phyloP scores from a whole-genome alignment of 2,113 vertebrate genomes.

The Narcine bancroftii region DNA sequence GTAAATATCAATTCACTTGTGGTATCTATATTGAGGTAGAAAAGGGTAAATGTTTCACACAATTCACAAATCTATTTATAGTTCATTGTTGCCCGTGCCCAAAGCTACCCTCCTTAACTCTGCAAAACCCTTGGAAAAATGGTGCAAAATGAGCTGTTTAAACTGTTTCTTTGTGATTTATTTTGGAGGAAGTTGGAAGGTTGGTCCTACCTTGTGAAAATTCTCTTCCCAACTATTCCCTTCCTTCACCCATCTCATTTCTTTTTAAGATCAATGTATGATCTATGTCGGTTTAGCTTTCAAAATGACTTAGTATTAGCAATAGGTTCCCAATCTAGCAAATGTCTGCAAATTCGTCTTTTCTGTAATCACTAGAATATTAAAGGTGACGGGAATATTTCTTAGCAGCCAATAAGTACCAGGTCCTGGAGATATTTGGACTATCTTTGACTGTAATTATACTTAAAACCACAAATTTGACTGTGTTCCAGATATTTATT shows the following conservation, averaged over 20 bases:
- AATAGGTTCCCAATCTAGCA: not conserved
- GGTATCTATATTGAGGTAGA: not conserved
- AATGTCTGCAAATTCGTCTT: not conserved
- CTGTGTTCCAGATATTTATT: not conserved
- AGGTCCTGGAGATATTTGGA: not conserved
- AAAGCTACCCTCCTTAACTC: not conserved
- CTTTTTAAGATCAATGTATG: not conserved
- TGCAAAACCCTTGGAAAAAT: not conserved
- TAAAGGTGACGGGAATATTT: not conserved
- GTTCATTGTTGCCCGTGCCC: not conserved
- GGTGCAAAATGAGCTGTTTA: not conserved
- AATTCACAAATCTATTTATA: not conserved
- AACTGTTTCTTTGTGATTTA: slow-evolving; percentile 3
- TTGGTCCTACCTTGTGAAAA: not conserved
- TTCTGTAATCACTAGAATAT: not conserved
- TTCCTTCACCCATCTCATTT: not conserved
- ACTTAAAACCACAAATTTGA: not conserved
- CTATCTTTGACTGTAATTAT: not conserved
- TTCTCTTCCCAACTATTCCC: not conserved
- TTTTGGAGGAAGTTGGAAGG: not conserved
- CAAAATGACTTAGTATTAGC: not conserved
- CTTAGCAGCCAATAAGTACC: not conserved
- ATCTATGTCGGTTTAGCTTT: not conserved
- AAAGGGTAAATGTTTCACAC: not conserved
- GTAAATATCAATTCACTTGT: slow-evolving; percentile 1